Base-by-base conservation (phyloP, 2,888 invertebrate species). In the Aphodius sticticus region DNA sequence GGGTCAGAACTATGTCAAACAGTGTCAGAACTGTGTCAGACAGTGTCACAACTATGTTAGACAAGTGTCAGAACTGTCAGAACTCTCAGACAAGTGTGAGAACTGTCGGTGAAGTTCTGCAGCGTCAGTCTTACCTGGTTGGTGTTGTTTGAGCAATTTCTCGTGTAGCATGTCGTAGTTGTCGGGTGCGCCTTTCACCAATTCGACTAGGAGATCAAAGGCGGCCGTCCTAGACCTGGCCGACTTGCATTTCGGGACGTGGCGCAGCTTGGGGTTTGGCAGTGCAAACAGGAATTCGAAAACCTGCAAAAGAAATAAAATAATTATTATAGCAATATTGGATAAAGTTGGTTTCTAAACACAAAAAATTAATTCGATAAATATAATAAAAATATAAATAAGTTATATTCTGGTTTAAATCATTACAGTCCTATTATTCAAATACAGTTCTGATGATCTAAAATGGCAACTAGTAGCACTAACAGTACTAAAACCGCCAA, bases 171-270 rank as follows among this genome's bases (percentile, higher is more conserved):
- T 92, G 85, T 93, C 93, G 87, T 97, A 98, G 89, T 97, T 98
- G 79, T 95, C 95, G 0, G 96, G 94, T 7, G 95, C 94, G 16
- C 95, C 95, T 85, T 95, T 95, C 0, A 96, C 96, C 82, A 98
- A 89, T 88, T 98, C 98, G 6, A 97, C 96, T 3, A 98, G 89
- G 0, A 98, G 90, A 88, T 98, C 98, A 87, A 96, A 98, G 0
- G 97, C 97, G 0, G 97, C 96, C 0, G 97, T 95, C 76, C 98
- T 92, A 0, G 97, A 95, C 69, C 96, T 93, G 79, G 95, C 95
- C 7, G 97, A 96, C 89, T 98, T 98, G 89, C 98, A 98, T 88
- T 97, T 97, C 0, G 98, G 98, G 70, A 97, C 92, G 86, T 96
- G 95, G 1, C 97, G 93, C 84, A 95, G 93, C 74, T 94, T 93